Conservation (phyloP, 2,113 vertebrate genomes). For the Poecile atricapillus region DNA sequence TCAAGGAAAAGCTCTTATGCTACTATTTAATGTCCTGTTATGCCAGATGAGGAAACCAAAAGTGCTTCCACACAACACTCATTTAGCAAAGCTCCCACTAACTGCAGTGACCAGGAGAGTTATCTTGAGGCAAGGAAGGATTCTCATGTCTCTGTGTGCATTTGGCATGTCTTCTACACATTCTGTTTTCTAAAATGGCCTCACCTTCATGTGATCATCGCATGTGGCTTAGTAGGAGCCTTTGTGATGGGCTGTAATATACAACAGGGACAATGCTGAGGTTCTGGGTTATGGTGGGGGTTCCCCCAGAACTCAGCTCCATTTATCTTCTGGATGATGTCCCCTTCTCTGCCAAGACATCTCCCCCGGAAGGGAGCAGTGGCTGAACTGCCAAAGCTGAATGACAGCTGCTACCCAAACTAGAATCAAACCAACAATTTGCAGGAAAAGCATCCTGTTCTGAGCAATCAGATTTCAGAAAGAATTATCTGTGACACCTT, state of each 20-base stretch:
- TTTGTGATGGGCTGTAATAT: not conserved
- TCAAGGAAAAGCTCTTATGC: not conserved
- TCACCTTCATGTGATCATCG: not conserved
- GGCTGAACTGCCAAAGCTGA: not conserved
- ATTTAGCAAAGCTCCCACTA: not conserved
- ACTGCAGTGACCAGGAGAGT: not conserved
- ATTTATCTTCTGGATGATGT: not conserved
- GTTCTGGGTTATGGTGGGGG: not conserved
- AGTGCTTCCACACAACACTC: not conserved
- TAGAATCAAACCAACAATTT: not conserved
- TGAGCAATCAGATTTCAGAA: not conserved
- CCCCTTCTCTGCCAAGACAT: not conserved
- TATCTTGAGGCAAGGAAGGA: not conserved
- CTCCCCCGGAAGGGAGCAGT: not conserved
- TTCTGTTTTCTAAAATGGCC: not conserved
- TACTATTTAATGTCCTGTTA: not conserved
- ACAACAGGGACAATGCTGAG: not conserved
- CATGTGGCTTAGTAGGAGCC: not conserved
- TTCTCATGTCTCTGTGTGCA: not conserved
- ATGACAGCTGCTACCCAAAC: not conserved
- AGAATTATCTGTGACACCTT: not conserved
- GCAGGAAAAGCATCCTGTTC: not conserved
- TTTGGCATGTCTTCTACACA: fast-evolving
- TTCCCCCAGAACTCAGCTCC: not conserved
- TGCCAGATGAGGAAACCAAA: not conserved